phyloP scores from a whole-genome alignment of 2,888 invertebrate genomes.

The Cosmopolites sordidus region DNA sequence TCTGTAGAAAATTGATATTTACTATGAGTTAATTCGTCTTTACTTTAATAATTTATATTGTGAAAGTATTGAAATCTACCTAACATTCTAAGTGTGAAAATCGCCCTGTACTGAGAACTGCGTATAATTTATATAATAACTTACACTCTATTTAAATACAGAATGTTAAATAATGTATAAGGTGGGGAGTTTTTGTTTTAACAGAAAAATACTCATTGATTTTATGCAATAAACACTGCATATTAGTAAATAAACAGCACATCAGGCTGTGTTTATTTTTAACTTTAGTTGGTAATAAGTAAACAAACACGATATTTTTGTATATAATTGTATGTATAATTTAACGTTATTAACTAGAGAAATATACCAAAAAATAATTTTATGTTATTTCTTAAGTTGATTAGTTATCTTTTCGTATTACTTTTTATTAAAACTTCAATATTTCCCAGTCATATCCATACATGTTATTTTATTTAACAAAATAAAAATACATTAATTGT shows the following conservation, averaged over 20 bases:
- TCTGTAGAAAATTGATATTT: too few species aligned
- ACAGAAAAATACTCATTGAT: too few species aligned
- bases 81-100: too few species aligned
- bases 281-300: slow-evolving; percentile 9
- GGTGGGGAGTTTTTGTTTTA: too few species aligned
- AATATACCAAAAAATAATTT: slow-evolving; percentile 21
- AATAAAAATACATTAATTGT: slow-evolving; percentile 22
- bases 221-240: too few species aligned
- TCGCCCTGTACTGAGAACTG: too few species aligned
- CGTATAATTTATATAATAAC: not conserved
- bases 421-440: slow-evolving; percentile 16
- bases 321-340: slow-evolving; percentile 19
- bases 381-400: slow-evolving; percentile 1
- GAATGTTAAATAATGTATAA: too few species aligned
- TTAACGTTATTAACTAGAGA: slow-evolving; percentile 11
- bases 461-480: slow-evolving; percentile 23
- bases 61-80: too few species aligned
- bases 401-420: not conserved
- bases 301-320: not conserved
- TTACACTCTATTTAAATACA: too few species aligned
- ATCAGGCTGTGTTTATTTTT: slow-evolving; percentile 22
- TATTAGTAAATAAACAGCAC: slow-evolving; percentile 14
- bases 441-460: slow-evolving; percentile 9
- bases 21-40: too few species aligned
- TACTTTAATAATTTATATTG: too few species aligned